These are phyloP conservation scores for Engraulis encrasicolus DNA, from an alignment of 2,113 vertebrate species.

Conservation along the genomic window DNA sequence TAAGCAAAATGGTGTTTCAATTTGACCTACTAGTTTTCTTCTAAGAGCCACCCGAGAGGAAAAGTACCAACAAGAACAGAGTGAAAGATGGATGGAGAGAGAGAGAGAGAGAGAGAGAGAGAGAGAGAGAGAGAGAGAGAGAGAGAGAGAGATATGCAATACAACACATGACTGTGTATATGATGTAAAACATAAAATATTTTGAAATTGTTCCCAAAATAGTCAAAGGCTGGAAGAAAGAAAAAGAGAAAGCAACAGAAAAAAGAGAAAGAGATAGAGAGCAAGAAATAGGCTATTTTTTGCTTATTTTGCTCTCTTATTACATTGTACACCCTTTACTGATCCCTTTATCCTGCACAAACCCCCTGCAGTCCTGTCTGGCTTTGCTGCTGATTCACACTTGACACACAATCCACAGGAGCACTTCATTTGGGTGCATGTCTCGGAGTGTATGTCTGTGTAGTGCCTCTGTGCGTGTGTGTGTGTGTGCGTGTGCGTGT, in stretches of 20 bases:
- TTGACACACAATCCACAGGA: not conserved
- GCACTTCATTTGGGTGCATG: not conserved
- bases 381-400: constrained; percentile 10
- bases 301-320: constrained; percentile 11
- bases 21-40: not conserved
- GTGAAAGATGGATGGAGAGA: not conserved
- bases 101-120: not conserved
- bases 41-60: not conserved
- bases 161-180: too few species aligned
- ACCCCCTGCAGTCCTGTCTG: not conserved
- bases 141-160: not conserved
- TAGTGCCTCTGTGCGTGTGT: constrained; percentile 10
- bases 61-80: not conserved
- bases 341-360: constrained; percentile 1
- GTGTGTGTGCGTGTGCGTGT: not conserved
- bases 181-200: too few species aligned
- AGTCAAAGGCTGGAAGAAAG: too few species aligned
- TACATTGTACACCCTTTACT: not conserved
- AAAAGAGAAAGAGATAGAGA: not conserved
- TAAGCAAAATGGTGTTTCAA: not conserved
- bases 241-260: not conserved
- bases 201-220: too few species aligned
- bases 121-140: not conserved
- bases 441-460: not conserved
- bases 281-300: not conserved